Evolutionary conservation across 2,888 invertebrate genomes (phyloP), one percentile per base, ranked within the genome.

Genomic region (Lepas anatifera): DNA sequence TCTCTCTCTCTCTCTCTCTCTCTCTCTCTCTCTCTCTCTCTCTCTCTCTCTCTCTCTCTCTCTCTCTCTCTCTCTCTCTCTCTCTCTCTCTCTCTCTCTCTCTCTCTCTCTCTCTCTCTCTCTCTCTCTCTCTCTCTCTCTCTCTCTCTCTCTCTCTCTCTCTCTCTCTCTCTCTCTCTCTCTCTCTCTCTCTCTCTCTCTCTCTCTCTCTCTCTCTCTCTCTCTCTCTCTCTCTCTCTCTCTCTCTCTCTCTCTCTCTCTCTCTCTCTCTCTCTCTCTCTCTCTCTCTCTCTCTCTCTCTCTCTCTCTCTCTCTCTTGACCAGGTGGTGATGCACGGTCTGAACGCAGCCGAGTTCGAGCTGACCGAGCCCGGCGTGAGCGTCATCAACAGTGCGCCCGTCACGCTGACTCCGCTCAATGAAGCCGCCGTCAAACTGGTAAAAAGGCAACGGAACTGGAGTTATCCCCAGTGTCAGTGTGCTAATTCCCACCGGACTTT

Each of bases 281-380:
- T 39, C 67, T 52, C 50, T 48, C 52, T 50, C 25, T 67, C 50
- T 46, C 66, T 67, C 67, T 67, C 48, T 50, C 67, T 50, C 37
- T 39, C 67, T 67, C 39, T 52, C 52, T 32, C 48, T 74, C 29
- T 73, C 73, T 13, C 39, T 73, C 73, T 11, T 71, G 72, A 29
- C 52, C 73, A 74, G 72, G 73, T 77, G 4, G 73, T 71, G 11
- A 74, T 76, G 63, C 85, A 85, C 22, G 73, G 74, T 52, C 80
- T 84, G 52, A 79, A 81, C 41, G 74, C 73, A 71, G 81, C 80
- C 70, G 75, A 77, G 18, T 71, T 83, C 8, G 78, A 80, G 72
- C 75, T 83, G 41, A 78, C 76, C 0, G 78, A 81, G 35, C 81
- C 83, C 6, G 76, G 77, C 70, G 73, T 83, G 11, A 70, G 39